Evolutionary conservation across 1,140 invertebrate species (phyloP).

Genomic region (Hycleus cichorii): DNA sequence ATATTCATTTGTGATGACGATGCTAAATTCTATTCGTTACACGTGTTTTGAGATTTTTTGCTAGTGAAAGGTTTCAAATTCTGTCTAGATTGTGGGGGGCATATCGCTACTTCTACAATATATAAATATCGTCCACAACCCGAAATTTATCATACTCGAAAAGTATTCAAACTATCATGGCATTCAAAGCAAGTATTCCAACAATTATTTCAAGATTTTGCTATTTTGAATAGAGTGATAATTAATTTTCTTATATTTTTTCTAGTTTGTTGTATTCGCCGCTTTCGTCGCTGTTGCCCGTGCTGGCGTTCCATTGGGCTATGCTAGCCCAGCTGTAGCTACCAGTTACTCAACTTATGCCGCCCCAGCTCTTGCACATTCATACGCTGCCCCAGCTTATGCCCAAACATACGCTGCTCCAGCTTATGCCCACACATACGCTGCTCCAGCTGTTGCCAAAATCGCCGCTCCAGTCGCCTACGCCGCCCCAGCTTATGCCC

Average conservation of each 20-base stretch:
- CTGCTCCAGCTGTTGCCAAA: slow-evolving; percentile 3
- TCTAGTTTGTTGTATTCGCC: slow-evolving; percentile 35
- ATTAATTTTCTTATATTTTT: slow-evolving; percentile 11
- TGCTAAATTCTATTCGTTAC: not conserved
- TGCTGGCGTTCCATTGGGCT: slow-evolving; percentile 25
- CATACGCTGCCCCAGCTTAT: slow-evolving; percentile 3
- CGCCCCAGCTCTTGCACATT: slow-evolving; percentile 4
- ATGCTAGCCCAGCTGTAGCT: not conserved
- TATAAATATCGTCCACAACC: slow-evolving; percentile 6
- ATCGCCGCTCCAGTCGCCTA: not conserved
- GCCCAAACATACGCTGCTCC: slow-evolving; percentile 2
- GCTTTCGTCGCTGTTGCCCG: slow-evolving; percentile 31
- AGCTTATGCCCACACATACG: not conserved
- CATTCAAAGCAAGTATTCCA: slow-evolving; percentile 13
- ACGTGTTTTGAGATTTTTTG: not conserved
- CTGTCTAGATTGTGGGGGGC: not conserved
- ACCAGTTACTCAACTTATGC: not conserved
- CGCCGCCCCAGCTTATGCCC: not conserved
- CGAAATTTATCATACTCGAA: not conserved
- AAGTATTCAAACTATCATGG: slow-evolving; percentile 13
- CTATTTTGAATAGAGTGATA: not conserved
- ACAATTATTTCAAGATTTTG: not conserved
- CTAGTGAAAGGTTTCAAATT: slow-evolving; percentile 13
- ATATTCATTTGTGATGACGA: not conserved
- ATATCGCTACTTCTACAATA: not conserved